Percentiles rank a stretch among this genome's conserved stretches.
Conservation (phyloP, 1,140 invertebrate species). For the Drosophila pruinosa region DNA sequence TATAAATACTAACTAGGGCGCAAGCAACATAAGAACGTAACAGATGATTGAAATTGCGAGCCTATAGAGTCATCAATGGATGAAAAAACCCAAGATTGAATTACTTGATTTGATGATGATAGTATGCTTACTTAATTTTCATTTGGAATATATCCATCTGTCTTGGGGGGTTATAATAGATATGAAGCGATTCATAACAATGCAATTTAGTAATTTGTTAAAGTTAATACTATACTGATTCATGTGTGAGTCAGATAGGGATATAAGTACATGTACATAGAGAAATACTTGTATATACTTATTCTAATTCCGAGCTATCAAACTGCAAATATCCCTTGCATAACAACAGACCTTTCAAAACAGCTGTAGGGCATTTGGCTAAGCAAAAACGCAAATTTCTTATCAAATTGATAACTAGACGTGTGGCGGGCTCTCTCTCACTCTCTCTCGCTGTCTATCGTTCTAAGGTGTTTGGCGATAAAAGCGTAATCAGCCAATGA, state of each 20-base stretch:
- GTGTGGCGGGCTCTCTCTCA: constrained; percentile 9
- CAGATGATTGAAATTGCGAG: constrained; percentile 45
- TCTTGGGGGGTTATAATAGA: neutral
- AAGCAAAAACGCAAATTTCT: constrained; percentile 23
- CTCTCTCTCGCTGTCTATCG: neutral
- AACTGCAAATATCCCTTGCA: neutral
- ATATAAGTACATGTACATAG: neutral
- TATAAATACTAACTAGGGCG: constrained; percentile 41
- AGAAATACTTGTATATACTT: neutral
- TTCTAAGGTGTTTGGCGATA: too few species aligned
- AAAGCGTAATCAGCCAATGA: constrained; percentile 6
- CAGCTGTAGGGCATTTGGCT: constrained; percentile 11
- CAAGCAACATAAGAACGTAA: constrained; percentile 2
- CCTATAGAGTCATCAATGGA: constrained; percentile 9
- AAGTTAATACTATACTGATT: neutral
- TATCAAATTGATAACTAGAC: constrained; percentile 17
- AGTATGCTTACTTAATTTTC: neutral
- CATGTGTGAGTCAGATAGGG: neutral
- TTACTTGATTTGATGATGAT: too few species aligned
- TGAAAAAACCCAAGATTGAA: neutral
- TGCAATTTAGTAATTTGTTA: neutral
- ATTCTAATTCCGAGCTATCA: neutral
- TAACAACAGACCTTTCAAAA: neutral
- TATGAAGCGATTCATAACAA: neutral
- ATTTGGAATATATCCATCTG: neutral